Percentiles rank a stretch among this genome's conserved stretches.
phyloP scores from a whole-genome alignment of 2,888 invertebrate genomes.

The Dusona sp. region DNA sequence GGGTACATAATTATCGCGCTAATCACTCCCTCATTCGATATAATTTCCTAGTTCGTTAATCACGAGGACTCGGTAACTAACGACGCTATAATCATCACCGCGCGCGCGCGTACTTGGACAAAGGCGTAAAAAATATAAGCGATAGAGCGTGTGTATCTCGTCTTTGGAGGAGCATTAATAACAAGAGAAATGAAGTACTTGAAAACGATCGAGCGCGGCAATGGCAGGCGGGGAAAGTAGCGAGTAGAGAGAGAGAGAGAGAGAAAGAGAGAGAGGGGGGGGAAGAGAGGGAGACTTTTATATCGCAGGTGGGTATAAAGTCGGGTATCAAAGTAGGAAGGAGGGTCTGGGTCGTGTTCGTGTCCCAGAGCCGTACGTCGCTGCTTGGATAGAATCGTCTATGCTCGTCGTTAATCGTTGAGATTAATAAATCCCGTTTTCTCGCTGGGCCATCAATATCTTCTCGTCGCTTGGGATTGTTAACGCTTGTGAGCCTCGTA shows the following conservation, averaged over 20 bases:
- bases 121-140: conserved; percentile 53
- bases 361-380: conserved; percentile 42
- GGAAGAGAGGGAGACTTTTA: not conserved
- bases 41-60: conserved; percentile 68
- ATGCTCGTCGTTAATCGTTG: conserved; percentile 73
- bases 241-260: not conserved
- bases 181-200: conserved; percentile 58
- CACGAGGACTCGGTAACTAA: conserved; percentile 55
- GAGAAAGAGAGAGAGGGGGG: not conserved
- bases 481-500: conserved; percentile 74
- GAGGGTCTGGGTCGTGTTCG: conserved; percentile 15
- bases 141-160: conserved; percentile 30
- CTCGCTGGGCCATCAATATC: conserved; percentile 78
- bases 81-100: conserved; percentile 60
- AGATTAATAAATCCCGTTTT: conserved; percentile 80
- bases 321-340: conserved; percentile 17
- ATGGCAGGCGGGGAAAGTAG: conserved; percentile 60
- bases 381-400: conserved; percentile 75
- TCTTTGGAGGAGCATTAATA: conserved; percentile 59
- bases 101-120: conserved; percentile 41
- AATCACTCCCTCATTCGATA: conserved; percentile 62
- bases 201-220: conserved; percentile 50
- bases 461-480: conserved; percentile 75
- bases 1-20: conserved; percentile 53
- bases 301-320: conserved; percentile 10